Evolutionary conservation across 2,797 vertebrate genomes (phyloP), one percentile per base, ranked within the genome.

Genomic region (Champsocephalus gunnari): DNA sequence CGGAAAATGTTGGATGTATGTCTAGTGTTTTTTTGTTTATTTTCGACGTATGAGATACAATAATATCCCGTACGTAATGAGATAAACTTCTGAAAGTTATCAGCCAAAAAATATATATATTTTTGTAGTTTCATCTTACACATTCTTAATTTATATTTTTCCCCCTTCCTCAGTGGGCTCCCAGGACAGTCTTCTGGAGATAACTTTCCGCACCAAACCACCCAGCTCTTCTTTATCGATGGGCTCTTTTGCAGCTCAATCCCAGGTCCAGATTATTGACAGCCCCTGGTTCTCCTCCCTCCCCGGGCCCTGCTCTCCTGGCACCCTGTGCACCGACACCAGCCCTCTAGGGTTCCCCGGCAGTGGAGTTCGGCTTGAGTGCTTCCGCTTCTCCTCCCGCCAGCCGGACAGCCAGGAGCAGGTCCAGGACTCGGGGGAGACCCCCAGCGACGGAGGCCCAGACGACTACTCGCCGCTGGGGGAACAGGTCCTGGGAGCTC

Each of bases 111-210:
- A 28, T 28, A 4, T 4, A 28, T 4, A 28, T 28, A 28, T 38
- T 38, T 38, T 38, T 2, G 8, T 38, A 38, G 48, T 50, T 48
- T 76, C 16, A 34, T 66, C 41, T 45, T 14, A 58, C 8, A 13
- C 66, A 47, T 55, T 14, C 17, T 10, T n/a, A 49, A 12, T 65
- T 58, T 12, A 38, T 21, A 16, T 43, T 11, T 49, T 69, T n/a
- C 50, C 38, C 67, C 38, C 41, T 9, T 75, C 16, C 41, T 59
- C 89, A 99, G 98, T 96, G 92, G 97, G 97, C 57, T 99, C 98
- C 55, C 98, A 98, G 93, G 98, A 99, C 94, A 99, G 98, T 84
- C 95, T 99, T 85, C 92, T 99, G 90, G 98, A 99, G 94, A 99
- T 99, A 87, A 97, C 97, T 32, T 98, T 97, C 89, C 97, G 98